Conservation (phyloP, 2,113 vertebrate species). For the Phoenicopterus ruber region DNA sequence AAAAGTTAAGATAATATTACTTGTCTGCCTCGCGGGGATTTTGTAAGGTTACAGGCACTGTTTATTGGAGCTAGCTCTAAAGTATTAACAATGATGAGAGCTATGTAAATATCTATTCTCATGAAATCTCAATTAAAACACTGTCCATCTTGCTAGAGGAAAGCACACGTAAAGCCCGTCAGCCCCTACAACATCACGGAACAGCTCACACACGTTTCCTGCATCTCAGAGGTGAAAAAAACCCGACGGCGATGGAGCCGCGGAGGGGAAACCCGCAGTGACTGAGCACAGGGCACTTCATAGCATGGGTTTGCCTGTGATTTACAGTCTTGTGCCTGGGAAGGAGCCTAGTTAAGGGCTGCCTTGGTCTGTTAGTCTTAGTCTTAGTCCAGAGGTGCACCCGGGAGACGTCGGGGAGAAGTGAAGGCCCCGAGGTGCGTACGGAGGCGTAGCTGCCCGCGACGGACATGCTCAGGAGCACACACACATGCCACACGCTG, state of each 20-base stretch:
- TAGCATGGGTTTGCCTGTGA: neutral
- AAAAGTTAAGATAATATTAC: conserved; percentile 33
- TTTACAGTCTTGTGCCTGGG: neutral
- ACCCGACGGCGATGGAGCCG: accelerated
- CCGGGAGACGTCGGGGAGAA: neutral
- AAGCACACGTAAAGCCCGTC: neutral
- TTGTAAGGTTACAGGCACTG: neutral
- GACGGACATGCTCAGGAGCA: neutral
- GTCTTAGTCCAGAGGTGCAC: neutral
- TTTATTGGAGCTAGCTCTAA: neutral
- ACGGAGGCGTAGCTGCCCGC: accelerated
- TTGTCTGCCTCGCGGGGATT: neutral
- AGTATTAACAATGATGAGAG: neutral
- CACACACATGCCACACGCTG: neutral
- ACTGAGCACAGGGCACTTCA: neutral
- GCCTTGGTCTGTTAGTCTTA: neutral
- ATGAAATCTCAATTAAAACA: neutral
- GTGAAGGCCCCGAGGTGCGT: accelerated
- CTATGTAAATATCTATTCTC: neutral
- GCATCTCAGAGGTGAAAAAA: neutral
- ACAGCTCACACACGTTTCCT: neutral
- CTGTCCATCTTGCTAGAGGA: neutral
- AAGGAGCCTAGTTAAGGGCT: neutral
- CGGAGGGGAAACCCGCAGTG: neutral
- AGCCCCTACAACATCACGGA: neutral